A percentile compares a stretch with the other conserved stretches of the same genome.
phyloP scores from a whole-genome alignment of 2,113 vertebrate genomes.

The human (Homo sapiens) region DNA sequence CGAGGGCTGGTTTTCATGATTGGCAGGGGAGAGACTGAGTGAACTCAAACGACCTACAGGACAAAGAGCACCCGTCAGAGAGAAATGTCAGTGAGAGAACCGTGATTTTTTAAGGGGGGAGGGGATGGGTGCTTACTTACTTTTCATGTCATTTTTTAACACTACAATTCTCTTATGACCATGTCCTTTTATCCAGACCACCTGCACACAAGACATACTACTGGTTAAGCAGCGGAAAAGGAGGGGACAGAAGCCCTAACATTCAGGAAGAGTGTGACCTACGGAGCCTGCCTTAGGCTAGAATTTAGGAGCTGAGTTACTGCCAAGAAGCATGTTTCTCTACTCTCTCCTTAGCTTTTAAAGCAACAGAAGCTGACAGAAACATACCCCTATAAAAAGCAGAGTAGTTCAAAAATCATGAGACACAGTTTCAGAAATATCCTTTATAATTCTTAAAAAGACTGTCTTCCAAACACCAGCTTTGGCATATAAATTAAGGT shows the following conservation, averaged over 20 bases:
- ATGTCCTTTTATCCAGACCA: slow-evolving; percentile 99
- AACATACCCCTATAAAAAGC: neutral
- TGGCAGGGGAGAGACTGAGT: slow-evolving; percentile 77
- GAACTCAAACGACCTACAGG: slow-evolving; percentile 83
- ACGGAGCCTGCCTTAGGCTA: neutral
- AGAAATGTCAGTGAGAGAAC: neutral
- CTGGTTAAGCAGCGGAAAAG: slow-evolving; percentile 58
- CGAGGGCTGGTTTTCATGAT: slow-evolving; percentile 65
- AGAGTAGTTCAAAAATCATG: neutral
- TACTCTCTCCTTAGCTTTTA: neutral
- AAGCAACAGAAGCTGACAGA: neutral
- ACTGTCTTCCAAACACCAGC: neutral
- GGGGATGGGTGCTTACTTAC: slow-evolving; percentile 80
- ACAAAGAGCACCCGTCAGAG: neutral
- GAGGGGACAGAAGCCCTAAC: neutral
- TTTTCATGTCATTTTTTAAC: slow-evolving; percentile 99
- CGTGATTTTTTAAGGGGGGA: neutral
- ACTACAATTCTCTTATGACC: slow-evolving; percentile 99
- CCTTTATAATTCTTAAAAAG: neutral
- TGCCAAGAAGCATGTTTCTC: neutral
- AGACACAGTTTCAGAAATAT: neutral
- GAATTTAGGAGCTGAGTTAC: neutral
- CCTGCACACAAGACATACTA: slow-evolving; percentile 83
- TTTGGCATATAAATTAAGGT: neutral
- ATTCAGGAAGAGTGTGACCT: neutral